Conservation (phyloP, 2,888 invertebrate species). For the Unio pictorum region DNA sequence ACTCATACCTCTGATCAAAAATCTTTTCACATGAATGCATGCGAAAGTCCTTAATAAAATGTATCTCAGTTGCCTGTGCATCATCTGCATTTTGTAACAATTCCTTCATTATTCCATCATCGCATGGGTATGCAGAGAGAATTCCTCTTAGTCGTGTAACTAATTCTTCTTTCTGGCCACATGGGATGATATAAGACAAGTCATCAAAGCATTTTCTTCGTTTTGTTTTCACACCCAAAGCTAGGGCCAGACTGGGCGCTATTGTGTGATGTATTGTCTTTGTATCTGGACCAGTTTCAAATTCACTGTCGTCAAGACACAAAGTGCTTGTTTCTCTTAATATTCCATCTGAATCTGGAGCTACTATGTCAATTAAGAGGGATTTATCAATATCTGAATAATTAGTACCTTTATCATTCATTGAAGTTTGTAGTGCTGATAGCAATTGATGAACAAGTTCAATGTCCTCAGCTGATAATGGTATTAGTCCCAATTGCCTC, state of each 20-base stretch:
- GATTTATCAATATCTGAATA: constrained; percentile 6
- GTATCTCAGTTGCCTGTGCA: constrained; percentile 55
- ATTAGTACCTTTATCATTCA: not conserved
- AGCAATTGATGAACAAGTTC: constrained; percentile 4
- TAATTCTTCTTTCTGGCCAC: constrained; percentile 60
- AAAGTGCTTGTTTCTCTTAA: constrained; percentile 31
- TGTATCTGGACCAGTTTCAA: constrained; percentile 32
- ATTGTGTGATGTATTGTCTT: constrained; percentile 33
- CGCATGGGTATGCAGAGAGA: constrained; percentile 54
- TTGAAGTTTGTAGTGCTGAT: constrained; percentile 1
- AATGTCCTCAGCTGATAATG: constrained; percentile 2
- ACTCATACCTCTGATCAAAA: constrained; percentile 43
- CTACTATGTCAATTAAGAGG: constrained; percentile 9
- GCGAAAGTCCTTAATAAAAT: constrained; percentile 53
- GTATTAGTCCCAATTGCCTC: too few species aligned
- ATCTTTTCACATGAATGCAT: constrained; percentile 16
- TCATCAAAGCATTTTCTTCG: constrained; percentile 1
- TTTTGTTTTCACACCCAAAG: constrained; percentile 35
- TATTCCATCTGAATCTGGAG: constrained; percentile 47
- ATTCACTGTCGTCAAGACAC: constrained; percentile 46
- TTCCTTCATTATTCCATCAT: constrained; percentile 59
- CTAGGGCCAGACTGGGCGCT: constrained; percentile 42
- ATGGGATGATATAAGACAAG: constrained; percentile 22
- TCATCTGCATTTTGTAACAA: constrained; percentile 62
- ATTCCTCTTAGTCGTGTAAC: constrained; percentile 54